phyloP scores from a whole-genome alignment of 2,888 invertebrate species.

The Keiferia lycopersicella region DNA sequence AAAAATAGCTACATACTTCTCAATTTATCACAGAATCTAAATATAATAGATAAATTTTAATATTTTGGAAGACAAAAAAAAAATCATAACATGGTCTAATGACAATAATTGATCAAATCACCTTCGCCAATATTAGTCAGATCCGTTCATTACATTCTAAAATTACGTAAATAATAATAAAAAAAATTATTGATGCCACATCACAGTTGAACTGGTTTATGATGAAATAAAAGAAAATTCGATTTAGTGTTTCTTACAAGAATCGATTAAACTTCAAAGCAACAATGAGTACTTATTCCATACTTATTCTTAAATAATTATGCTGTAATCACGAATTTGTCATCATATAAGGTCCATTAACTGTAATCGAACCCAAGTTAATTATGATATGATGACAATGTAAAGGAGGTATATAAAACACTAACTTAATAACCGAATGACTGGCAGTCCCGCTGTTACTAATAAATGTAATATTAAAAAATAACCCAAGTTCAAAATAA shows the following conservation, averaged over 20 bases:
- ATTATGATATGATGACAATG: background rate
- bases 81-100: background rate
- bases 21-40: conserved; percentile 1
- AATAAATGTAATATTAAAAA: background rate
- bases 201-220: background rate
- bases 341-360: background rate
- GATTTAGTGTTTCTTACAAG: background rate
- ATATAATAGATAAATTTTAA: background rate
- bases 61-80: conserved; percentile 1
- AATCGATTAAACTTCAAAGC: background rate
- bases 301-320: conserved; percentile 2
- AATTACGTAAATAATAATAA: background rate
- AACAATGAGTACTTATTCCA: background rate
- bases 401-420: background rate
- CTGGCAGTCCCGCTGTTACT: background rate
- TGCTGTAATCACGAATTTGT: background rate
- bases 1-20: background rate
- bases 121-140: background rate
- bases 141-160: conserved; percentile 12
- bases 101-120: background rate
- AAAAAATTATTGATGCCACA: background rate
- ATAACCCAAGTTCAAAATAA: background rate
- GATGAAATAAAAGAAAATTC: background rate
- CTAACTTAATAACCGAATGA: background rate
- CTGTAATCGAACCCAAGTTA: background rate